Percentiles rank a stretch among this genome's conserved stretches.
Evolutionary conservation across 1,140 invertebrate genomes (phyloP).

Genomic region (Meloidogyne floridensis): DNA sequence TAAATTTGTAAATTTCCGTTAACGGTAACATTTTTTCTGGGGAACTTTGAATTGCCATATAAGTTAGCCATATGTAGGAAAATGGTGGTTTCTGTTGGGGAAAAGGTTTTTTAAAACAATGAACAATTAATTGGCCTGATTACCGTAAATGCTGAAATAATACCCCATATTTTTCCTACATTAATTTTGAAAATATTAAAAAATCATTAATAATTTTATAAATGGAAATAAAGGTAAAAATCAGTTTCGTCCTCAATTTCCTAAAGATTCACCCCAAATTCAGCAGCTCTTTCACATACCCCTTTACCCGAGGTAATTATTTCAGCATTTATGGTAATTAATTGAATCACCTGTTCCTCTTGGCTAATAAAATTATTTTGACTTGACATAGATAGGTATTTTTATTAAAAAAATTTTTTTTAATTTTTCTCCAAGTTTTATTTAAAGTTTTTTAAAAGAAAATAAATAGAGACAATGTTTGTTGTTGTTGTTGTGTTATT

Average conservation of each 20-base stretch:
- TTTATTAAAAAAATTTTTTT: not conserved
- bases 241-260: too few relatives aligned
- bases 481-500: not conserved
- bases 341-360: not conserved
- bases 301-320: too few relatives aligned
- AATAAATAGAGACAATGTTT: not conserved
- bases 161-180: too few relatives aligned
- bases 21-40: constrained; percentile 91
- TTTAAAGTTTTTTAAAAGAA: not conserved
- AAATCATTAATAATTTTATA: too few relatives aligned
- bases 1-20: constrained; percentile 88
- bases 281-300: too few relatives aligned
- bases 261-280: too few relatives aligned
- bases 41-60: constrained; percentile 93
- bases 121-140: not conserved
- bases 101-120: constrained; percentile 15
- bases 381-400: not conserved
- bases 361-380: not conserved
- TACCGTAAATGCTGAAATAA: too few relatives aligned
- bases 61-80: constrained; percentile 92
- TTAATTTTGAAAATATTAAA: too few relatives aligned
- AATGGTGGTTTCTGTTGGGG: constrained; percentile 80
- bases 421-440: not conserved
- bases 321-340: too few relatives aligned
- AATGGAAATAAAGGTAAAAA: too few relatives aligned